Evolutionary conservation across 2,888 invertebrate species (phyloP).

Genomic region (Sphaeridia pumilis): DNA sequence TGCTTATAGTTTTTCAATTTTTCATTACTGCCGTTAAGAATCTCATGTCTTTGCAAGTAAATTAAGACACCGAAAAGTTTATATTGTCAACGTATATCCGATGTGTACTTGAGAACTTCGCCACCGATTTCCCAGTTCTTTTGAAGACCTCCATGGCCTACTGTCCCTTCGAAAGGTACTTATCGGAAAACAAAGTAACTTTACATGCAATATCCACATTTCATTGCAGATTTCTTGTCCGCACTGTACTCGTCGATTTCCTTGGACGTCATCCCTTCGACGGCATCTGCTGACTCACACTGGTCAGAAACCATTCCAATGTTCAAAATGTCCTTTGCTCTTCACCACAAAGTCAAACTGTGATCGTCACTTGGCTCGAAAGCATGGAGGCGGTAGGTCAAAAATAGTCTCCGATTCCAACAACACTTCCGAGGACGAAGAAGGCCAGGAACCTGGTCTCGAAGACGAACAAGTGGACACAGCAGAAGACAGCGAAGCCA

Average conservation of each 20-base stretch:
- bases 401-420: slow-evolving; percentile 43
- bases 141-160: no score
- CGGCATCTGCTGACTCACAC: slow-evolving; percentile 91
- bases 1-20: no score
- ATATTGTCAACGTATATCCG: no score
- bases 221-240: slow-evolving; percentile 55
- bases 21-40: no score
- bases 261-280: slow-evolving; percentile 92
- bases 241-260: slow-evolving; percentile 85
- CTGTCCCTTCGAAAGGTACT: no score
- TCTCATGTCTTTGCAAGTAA: no score
- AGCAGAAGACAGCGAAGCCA: slow-evolving; percentile 8
- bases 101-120: no score
- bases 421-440: slow-evolving; percentile 41
- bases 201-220: no score
- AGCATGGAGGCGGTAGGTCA: slow-evolving; percentile 51
- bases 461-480: slow-evolving; percentile 18
- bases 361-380: slow-evolving; percentile 81
- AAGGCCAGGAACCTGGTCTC: slow-evolving; percentile 24
- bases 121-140: no score
- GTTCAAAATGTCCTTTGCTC: slow-evolving; percentile 79
- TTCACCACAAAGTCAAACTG: slow-evolving; percentile 97
- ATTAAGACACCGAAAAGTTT: no score
- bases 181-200: no score
- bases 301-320: slow-evolving; percentile 89